phyloP scores from a whole-genome alignment of 2,888 invertebrate genomes.

The Phanerotoma sp. region DNA sequence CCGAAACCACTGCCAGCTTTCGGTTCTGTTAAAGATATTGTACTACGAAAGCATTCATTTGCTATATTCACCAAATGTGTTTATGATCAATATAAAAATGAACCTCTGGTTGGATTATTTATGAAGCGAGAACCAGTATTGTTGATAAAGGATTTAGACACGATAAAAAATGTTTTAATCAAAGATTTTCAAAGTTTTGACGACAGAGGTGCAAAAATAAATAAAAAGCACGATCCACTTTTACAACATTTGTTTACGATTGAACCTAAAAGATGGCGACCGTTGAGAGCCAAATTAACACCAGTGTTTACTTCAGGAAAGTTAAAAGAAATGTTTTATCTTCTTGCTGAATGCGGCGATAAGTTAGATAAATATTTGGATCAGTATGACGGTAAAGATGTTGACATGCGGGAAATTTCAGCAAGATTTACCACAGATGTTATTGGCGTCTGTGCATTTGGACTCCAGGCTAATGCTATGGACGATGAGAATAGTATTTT shows the following conservation, averaged over 20 bases:
- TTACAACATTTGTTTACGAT: conserved; percentile 59
- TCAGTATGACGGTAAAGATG: conserved; percentile 32
- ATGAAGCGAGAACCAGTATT: too few relatives aligned
- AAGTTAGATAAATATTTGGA: conserved; percentile 56
- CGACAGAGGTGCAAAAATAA: conserved; percentile 46
- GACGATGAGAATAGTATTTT: conserved; percentile 52
- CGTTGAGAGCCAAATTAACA: conserved; percentile 57
- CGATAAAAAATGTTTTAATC: conserved; percentile 53
- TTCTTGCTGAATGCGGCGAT: conserved; percentile 57
- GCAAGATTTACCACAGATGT: conserved; percentile 58
- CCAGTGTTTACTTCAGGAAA: conserved; percentile 59
- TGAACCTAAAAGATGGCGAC: conserved; percentile 60
- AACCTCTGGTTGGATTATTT: conserved; percentile 53
- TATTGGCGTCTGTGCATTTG: conserved; percentile 58
- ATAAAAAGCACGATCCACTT: conserved; percentile 57
- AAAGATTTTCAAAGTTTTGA: conserved; percentile 52
- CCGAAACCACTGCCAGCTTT: conserved; percentile 47
- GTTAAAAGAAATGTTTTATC: conserved; percentile 59
- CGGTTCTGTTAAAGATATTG: conserved; percentile 48
- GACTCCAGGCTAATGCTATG: conserved; percentile 55
- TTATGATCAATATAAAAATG: conserved; percentile 29
- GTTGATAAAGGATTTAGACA: conserved; percentile 49
- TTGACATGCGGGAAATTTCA: conserved; percentile 48
- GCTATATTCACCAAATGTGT: too few relatives aligned
- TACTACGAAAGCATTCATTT: conserved; percentile 3